phyloP scores from a whole-genome alignment of 1,140 invertebrate species.

The fruit fly (Drosophila melanogaster) region DNA sequence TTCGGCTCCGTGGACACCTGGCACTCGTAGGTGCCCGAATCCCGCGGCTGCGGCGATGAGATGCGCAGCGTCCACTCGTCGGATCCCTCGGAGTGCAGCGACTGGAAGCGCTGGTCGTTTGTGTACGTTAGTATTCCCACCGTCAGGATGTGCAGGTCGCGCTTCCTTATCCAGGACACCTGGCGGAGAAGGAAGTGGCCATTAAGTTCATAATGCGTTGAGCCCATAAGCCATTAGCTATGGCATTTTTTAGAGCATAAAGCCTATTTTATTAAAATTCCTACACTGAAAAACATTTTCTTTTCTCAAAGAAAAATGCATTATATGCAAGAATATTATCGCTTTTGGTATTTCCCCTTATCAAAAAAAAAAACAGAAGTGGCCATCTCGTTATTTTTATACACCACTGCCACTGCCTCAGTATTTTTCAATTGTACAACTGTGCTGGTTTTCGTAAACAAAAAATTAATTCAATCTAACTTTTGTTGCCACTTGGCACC shows the following conservation, averaged over 20 bases:
- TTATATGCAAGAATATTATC: too few species aligned
- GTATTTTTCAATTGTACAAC: background rate
- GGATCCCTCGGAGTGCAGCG: conserved; percentile 92
- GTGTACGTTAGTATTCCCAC: conserved; percentile 91
- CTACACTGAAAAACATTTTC: too few species aligned
- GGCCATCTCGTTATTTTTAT: background rate
- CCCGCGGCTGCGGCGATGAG: conserved; percentile 91
- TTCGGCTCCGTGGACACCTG: conserved; percentile 95
- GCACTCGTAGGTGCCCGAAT: conserved; percentile 92
- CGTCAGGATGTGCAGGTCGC: conserved; percentile 90
- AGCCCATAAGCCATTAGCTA: background rate
- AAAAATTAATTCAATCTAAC: conserved; percentile 12
- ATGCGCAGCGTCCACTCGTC: conserved; percentile 95
- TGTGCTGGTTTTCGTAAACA: background rate
- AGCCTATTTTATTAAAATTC: too few species aligned
- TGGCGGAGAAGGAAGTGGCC: conserved; percentile 58
- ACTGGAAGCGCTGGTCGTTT: conserved; percentile 90
- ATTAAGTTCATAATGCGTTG: background rate
- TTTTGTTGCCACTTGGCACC: background rate
- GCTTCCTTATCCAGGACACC: conserved; percentile 91
- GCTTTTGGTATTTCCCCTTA: too few species aligned
- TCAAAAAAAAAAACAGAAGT: background rate
- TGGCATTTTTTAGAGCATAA: background rate
- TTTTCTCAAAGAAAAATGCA: background rate
- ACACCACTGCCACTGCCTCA: background rate